These are phyloP conservation scores for Zalophus californianus DNA, from an alignment of 2,797 vertebrate species.

Conservation along the genomic window DNA sequence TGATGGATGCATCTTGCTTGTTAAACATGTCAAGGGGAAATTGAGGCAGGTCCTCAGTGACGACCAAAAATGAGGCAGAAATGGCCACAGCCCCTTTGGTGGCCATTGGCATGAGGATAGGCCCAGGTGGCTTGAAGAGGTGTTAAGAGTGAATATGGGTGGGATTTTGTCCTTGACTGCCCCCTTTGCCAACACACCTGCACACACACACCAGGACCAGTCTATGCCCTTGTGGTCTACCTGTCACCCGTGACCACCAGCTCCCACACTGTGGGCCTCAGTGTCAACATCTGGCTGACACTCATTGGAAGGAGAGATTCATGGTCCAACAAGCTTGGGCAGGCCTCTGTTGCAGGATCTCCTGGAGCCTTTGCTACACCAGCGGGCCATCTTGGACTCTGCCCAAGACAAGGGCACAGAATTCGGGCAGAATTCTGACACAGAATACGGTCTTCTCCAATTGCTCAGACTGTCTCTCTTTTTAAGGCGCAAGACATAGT, in stretches of 20 bases:
- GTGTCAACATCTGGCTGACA: background rate
- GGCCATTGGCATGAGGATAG: rapidly evolving
- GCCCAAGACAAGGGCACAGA: background rate
- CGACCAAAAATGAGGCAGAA: background rate
- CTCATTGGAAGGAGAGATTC: background rate
- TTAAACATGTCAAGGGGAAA: background rate
- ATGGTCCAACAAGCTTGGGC: background rate
- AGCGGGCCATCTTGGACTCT: too few species aligned
- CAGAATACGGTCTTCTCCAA: background rate
- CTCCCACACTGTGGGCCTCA: background rate
- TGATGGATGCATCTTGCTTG: background rate
- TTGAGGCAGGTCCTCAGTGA: background rate
- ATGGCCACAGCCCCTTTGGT: background rate
- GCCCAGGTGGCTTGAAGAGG: background rate
- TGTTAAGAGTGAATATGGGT: too few species aligned
- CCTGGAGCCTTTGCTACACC: background rate
- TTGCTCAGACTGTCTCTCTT: background rate
- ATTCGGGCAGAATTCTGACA: background rate
- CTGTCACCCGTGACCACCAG: background rate
- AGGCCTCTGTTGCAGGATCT: background rate
- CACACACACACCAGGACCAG: too few species aligned
- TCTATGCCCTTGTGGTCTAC: background rate
- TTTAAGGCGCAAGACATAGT: background rate
- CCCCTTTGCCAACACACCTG: background rate
- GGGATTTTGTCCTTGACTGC: background rate